These are phyloP conservation scores for Channa argus DNA, from an alignment of 2,113 vertebrate species.

Conservation along the genomic window DNA sequence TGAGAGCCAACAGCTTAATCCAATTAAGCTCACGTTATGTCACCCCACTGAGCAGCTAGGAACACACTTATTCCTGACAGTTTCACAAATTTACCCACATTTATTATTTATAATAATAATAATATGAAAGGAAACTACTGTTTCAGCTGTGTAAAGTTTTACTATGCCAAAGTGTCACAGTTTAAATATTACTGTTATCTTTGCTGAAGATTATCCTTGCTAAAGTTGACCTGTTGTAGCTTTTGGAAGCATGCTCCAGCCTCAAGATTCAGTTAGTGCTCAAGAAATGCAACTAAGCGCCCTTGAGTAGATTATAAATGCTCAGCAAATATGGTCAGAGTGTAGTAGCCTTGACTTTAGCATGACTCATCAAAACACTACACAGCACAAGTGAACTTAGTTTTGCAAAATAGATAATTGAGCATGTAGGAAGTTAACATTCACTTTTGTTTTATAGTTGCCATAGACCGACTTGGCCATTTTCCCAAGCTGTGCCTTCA, in stretches of 20 bases:
- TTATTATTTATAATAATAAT: not conserved
- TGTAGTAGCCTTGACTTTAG: constrained; percentile 15
- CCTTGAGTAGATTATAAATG: constrained; percentile 65
- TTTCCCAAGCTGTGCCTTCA: not conserved
- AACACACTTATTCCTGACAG: not conserved
- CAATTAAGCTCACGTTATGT: constrained; percentile 28
- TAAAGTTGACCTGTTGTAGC: constrained; percentile 13
- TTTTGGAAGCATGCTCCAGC: constrained; percentile 22
- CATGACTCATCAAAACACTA: not conserved
- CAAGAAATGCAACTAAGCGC: constrained; percentile 62
- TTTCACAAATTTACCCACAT: not conserved
- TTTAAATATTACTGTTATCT: not conserved
- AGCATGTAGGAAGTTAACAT: not conserved
- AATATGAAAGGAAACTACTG: not conserved
- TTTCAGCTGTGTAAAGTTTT: not conserved
- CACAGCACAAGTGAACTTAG: not conserved
- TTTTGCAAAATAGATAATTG: not conserved
- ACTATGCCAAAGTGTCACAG: not conserved
- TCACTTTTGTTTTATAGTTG: not conserved
- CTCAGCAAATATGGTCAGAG: constrained; percentile 13
- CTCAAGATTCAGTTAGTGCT: constrained; percentile 13
- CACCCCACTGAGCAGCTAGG: constrained; percentile 25
- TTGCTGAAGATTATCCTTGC: not conserved
- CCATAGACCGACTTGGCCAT: not conserved
- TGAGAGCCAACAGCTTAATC: constrained; percentile 32